Base-by-base conservation (phyloP, 2,888 invertebrate species). In the Himalopsyche tibetana region DNA sequence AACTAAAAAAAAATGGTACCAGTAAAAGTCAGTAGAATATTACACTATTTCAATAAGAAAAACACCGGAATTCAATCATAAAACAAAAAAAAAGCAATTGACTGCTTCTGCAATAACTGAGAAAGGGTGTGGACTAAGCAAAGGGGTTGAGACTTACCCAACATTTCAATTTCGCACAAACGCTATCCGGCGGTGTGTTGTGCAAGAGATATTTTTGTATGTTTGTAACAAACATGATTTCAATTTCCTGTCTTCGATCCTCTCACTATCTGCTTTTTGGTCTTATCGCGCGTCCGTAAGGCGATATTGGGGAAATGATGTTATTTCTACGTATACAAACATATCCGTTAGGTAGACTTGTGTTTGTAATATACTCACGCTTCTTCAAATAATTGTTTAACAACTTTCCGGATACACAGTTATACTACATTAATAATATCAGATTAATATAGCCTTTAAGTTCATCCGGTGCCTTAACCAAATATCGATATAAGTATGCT, bases 221-320 rank as follows among this genome's bases (percentile, higher is more conserved):
- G 83, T 85, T 83, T 80, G 83, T 74, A 82, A 56, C 84, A 80
- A 86, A 86, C 86, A 84, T 86, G 86, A 86, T 86, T 86, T 86
- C 86, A 84, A 86, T 86, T 86, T 86, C 86, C 86, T 63, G 82
- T 56, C 36, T 85, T 82, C 56, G 82, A 82, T 56, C 56, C 82
- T 42, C 40, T 17, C 36, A 42, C 80, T 63, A 63, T 63, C 63
- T 63, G 63, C 63, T 28, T 63, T 63, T 63, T 63, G 63, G 63
- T 63, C 63, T 63, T 63, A 63, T 80, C 80, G 40, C 40, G 80
- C 63, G 80, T 36, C 40, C 80, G 80, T 80, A 80, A 38, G 80
- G 36, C 80, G 63, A 63, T 63, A 63, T 63, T 63, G 63, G 63
- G 56, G 63, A 63, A 63, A 63, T 63, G 38, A n/a, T 80, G 36